Base-by-base conservation (phyloP, 1,140 invertebrate species). In the Zaprionus tsacasi region DNA sequence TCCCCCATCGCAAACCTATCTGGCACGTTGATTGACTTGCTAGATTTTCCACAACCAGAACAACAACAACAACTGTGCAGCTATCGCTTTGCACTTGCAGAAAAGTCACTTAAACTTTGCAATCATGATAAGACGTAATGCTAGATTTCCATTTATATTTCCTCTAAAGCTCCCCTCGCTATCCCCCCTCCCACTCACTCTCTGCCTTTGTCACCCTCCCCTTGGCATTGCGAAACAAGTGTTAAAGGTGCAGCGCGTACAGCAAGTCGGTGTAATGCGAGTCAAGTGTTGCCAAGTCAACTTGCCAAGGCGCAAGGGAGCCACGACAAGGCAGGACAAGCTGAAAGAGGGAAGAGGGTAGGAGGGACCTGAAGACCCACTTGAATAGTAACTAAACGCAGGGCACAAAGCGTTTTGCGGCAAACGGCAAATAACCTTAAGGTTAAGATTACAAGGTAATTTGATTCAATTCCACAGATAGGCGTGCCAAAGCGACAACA, bases 371-470 rank as follows among this genome's bases (percentile, higher is more conserved):
- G 54, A 30, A 35, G 55, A 35, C 35, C 43, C 70, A 89, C 68
- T 86, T 79, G 65, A 89, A 85, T 85, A 80, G 86, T 86, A 90
- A 91, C 86, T 90, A 91, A 90, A 90, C 79, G 81, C 87, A 86
- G 79, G 67, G 74, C 83, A 80, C 73, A 83, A 88, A 88, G 83
- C 80, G 80, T 81, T 87, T 87, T 90, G 79, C 61, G 79, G 82
- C 76, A 88, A 87, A 77, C 80, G 78, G 83, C 88, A 92, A 92
- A 92, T 92, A 92, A 91, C 91, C 87, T 92, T 91, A 92, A 92
- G 91, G 91, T 92, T 92, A 92, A 92, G 91, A 92, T 92, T 92
- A 92, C 91, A 92, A 92, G 91, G 91, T 92, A 92, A 92, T 92
- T 92, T 92, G 91, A 92, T 92, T 92, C 91, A 92, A 92, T 92